Percentiles rank a stretch among this genome's conserved stretches.
phyloP scores from a whole-genome alignment of 2,888 invertebrate species.

The Euspilapteryx auroguttella region DNA sequence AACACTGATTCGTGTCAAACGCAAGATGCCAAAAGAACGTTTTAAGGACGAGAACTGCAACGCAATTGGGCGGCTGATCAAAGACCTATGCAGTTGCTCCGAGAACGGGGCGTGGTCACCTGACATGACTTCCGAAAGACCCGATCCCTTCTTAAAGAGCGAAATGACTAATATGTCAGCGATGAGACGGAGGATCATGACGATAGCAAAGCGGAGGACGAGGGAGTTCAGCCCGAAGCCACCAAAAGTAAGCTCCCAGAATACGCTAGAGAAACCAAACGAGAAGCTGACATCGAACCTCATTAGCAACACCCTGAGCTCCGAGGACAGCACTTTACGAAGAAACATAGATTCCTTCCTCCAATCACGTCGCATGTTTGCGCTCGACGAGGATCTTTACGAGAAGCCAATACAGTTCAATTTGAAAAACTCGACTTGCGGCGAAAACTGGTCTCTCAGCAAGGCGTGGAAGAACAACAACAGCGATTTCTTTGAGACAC shows the following conservation, averaged over 20 bases:
- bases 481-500: conserved; percentile 31
- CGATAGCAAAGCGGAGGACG: conserved; percentile 37
- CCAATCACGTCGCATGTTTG: conserved; percentile 35
- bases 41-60: conserved; percentile 39
- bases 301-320: conserved; percentile 38
- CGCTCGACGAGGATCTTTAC: conserved; percentile 43
- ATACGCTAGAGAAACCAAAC: conserved; percentile 20
- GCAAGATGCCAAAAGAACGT: conserved; percentile 38
- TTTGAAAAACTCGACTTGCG: conserved; percentile 33
- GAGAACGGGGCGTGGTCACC: conserved; percentile 56
- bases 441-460: conserved; percentile 56
- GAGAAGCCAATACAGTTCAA: conserved; percentile 36
- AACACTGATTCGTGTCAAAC: conserved; percentile 7
- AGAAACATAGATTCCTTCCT: conserved; percentile 44
- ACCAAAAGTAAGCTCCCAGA: conserved; percentile 22
- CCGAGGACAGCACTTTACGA: conserved; percentile 36
- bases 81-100: conserved; percentile 52
- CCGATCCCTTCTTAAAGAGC: conserved; percentile 42
- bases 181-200: conserved; percentile 40
- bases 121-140: conserved; percentile 40
- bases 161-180: conserved; percentile 52
- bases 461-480: conserved; percentile 47
- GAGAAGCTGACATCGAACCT: conserved; percentile 37
- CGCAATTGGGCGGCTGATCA: conserved; percentile 43
- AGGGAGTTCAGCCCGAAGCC: conserved; percentile 25